Base-by-base conservation (phyloP, 2,797 vertebrate species). In the Megaceryle alcyon region DNA sequence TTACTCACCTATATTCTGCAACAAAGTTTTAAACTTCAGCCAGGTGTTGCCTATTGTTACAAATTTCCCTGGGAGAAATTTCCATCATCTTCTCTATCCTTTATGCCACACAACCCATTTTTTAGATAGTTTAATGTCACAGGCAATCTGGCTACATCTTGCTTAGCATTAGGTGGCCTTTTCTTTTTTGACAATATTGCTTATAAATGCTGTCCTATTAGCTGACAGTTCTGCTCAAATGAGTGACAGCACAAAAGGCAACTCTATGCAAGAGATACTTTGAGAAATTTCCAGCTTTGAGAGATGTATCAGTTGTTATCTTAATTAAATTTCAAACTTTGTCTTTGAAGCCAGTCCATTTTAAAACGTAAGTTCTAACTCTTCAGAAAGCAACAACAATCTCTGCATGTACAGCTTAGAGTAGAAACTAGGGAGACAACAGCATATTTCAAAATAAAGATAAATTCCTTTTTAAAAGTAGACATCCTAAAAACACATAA, bases 1-100 rank as follows among this genome's bases (percentile, higher is more conserved):
- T 92, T 85, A 85, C 31, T 82, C 92, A 92, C 35, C 68, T 54
- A 37, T 60, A 56, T 92, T 92, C 88, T 87, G 86, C 79, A 95
- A 91, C 49, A 68, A 79, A 82, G 64, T 68, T 87, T 77, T 51
- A 87, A 89, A 82, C 31, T 93, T 82, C 6, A 79, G 11, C 28
- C 11, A 13, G 57, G 37, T 92, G 72, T 80, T 13, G 2, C 28
- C 44, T 71, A 31, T 71, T 76, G 19, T 87, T 91, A 61, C 0
- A 2, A 14, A 20, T 71, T 83, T 85, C 54, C 44, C 21, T 41
- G 9, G 78, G 64, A 87, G 29, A 60, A 64, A 23, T 83, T 94
- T 92, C 70, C 43, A n/a, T 56, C 51, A 75, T 25, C 37, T 49
- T 80, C 59, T n/a, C 7, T 7, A 71, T 69, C 18, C n/a, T 83